A percentile compares a stretch with the other conserved stretches of the same genome.
Evolutionary conservation across 2,888 invertebrate genomes (phyloP).

Genomic region (Cheilosia vernalis): DNA sequence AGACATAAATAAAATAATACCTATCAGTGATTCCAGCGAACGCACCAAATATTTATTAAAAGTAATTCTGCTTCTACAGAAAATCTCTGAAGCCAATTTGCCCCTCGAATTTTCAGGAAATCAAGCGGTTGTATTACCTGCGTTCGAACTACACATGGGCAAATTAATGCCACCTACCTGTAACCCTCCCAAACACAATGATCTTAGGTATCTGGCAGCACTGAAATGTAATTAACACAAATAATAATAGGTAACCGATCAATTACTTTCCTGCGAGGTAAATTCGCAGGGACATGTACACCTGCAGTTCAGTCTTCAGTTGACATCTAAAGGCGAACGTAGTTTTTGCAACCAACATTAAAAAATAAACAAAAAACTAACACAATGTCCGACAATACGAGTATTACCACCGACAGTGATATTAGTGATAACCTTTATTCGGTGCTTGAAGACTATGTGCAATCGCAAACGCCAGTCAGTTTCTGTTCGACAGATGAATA

Average conservation of each 20-base stretch:
- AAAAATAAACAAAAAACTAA: not conserved
- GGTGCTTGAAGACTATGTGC: slow-evolving; percentile 79
- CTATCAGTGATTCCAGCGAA: too few relatives aligned
- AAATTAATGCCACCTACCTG: slow-evolving; percentile 13
- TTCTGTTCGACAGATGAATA: slow-evolving; percentile 79
- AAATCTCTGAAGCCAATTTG: too few relatives aligned
- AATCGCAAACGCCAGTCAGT: slow-evolving; percentile 79
- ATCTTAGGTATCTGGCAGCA: not conserved
- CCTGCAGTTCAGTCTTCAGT: not conserved
- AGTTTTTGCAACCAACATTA: not conserved
- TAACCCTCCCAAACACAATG: not conserved
- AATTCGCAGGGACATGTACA: not conserved
- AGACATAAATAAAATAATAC: too few relatives aligned
- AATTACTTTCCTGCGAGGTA: not conserved
- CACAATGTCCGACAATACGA: not conserved
- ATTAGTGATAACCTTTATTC: slow-evolving; percentile 67
- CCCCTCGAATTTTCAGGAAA: too few relatives aligned
- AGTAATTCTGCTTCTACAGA: too few relatives aligned
- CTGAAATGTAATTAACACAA: not conserved
- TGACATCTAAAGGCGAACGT: not conserved
- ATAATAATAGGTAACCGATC: too few relatives aligned
- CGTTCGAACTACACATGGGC: too few relatives aligned
- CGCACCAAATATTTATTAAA: too few relatives aligned
- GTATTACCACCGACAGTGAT: not conserved
- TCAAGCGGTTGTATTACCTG: too few relatives aligned